Evolutionary conservation across 2,888 invertebrate species (phyloP).

Genomic region (Pyrgus malvae): DNA sequence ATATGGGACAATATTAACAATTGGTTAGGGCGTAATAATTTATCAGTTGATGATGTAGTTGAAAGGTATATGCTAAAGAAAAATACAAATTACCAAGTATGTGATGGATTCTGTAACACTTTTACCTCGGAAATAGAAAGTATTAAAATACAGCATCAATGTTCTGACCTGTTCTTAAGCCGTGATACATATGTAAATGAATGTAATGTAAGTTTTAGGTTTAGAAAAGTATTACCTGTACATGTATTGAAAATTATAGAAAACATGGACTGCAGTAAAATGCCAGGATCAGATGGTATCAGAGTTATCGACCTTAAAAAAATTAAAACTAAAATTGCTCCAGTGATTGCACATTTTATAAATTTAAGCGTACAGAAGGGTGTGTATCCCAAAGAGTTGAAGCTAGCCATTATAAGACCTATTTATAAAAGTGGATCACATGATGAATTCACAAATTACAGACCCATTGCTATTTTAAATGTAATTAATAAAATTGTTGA

Average conservation of each 20-base stretch:
- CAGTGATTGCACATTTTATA: conserved; percentile 25
- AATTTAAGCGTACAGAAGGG: conserved; percentile 13
- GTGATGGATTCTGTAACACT: not conserved
- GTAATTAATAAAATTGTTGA: conserved; percentile 29
- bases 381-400: conserved; percentile 16
- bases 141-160: not conserved
- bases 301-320: conserved; percentile 21
- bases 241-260: conserved; percentile 5
- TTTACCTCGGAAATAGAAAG: not conserved
- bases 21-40: conserved; percentile 4
- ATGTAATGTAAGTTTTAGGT: not conserved
- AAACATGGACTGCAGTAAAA: conserved; percentile 17
- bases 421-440: conserved; percentile 22
- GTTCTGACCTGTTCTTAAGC: not conserved
- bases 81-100: not conserved
- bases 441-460: conserved; percentile 20
- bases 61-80: conserved; percentile 5
- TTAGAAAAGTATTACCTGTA: not conserved
- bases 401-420: conserved; percentile 20
- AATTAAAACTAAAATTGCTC: conserved; percentile 21
- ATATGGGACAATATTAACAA: conserved; percentile 8
- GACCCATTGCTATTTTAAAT: conserved; percentile 28
- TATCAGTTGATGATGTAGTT: conserved; percentile 6
- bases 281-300: conserved; percentile 26
- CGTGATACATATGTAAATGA: not conserved